Conservation (phyloP, 2,113 vertebrate species). For the Oncorhynchus kisutch region DNA sequence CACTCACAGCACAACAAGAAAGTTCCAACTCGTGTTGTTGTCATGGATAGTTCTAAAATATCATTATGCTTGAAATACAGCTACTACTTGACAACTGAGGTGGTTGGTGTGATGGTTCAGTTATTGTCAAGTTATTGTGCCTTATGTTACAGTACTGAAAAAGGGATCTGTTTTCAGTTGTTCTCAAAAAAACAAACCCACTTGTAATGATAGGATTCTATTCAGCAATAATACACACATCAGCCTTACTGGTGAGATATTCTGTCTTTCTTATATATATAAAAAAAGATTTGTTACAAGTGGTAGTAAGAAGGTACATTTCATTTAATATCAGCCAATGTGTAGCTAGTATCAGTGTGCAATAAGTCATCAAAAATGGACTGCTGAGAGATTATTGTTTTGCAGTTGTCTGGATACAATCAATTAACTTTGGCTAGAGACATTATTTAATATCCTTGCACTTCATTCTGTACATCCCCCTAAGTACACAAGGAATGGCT, state of each 20-base stretch:
- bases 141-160: not conserved
- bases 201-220: not conserved
- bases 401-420: too few relatives aligned
- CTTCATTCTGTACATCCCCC: too few relatives aligned
- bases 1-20: not conserved
- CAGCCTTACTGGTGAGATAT: not conserved
- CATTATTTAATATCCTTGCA: too few relatives aligned
- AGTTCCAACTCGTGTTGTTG: constrained; percentile 11
- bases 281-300: too few relatives aligned
- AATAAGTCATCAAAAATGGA: too few relatives aligned
- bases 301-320: too few relatives aligned
- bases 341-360: too few relatives aligned
- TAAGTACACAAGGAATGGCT: too few relatives aligned
- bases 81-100: constrained; percentile 20
- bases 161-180: not conserved
- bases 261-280: too few relatives aligned
- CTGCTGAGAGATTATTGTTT: too few relatives aligned
- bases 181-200: not conserved
- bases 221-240: not conserved
- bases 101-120: not conserved
- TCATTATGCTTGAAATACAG: constrained; percentile 1
- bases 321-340: too few relatives aligned
- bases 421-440: too few relatives aligned
- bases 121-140: not conserved
- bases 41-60: constrained; percentile 31